A percentile compares a stretch with the other conserved stretches of the same genome.
Evolutionary conservation across 2,888 invertebrate species (phyloP).

Genomic region (Urechis unicinctus): DNA sequence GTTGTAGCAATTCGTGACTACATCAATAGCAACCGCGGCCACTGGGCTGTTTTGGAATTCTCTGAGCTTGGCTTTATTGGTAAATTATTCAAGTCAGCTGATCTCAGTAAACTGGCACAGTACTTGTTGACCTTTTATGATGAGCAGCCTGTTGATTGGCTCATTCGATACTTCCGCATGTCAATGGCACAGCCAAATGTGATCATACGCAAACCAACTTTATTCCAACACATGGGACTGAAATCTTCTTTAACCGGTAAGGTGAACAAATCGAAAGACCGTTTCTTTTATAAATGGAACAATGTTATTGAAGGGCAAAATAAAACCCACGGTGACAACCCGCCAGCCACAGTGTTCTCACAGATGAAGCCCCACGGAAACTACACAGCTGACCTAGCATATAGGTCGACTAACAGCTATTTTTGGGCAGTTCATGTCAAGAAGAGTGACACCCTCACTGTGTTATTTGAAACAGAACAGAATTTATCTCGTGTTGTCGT

Average conservation of each 20-base stretch:
- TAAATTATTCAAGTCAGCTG: conserved; percentile 32
- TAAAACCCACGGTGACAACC: no score
- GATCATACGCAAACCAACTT: conserved; percentile 20
- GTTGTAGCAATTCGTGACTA: conserved; percentile 35
- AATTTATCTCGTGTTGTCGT: conserved; percentile 9
- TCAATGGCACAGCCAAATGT: conserved; percentile 16
- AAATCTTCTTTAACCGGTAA: conserved; percentile 44
- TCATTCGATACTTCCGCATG: conserved; percentile 17
- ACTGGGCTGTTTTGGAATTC: conserved; percentile 44
- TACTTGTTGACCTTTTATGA: conserved; percentile 22
- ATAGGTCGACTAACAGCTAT: conserved; percentile 19
- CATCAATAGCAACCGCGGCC: conserved; percentile 18
- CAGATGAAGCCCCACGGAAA: conserved; percentile 37
- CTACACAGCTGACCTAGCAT: conserved; percentile 39
- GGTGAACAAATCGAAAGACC: conserved; percentile 40
- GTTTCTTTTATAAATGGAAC: conserved; percentile 25
- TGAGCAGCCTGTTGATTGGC: conserved; percentile 25
- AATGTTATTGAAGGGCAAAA: conserved; percentile 16
- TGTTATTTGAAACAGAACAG: conserved; percentile 11
- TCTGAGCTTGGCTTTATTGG: conserved; percentile 45
- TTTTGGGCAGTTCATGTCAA: conserved; percentile 18
- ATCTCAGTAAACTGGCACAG: conserved; percentile 23
- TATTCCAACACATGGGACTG: conserved; percentile 28
- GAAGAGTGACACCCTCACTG: conserved; percentile 5
- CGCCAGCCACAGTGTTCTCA: conserved; percentile 42